phyloP scores from a whole-genome alignment of 2,888 invertebrate genomes.

The Chorisops tibialis region DNA sequence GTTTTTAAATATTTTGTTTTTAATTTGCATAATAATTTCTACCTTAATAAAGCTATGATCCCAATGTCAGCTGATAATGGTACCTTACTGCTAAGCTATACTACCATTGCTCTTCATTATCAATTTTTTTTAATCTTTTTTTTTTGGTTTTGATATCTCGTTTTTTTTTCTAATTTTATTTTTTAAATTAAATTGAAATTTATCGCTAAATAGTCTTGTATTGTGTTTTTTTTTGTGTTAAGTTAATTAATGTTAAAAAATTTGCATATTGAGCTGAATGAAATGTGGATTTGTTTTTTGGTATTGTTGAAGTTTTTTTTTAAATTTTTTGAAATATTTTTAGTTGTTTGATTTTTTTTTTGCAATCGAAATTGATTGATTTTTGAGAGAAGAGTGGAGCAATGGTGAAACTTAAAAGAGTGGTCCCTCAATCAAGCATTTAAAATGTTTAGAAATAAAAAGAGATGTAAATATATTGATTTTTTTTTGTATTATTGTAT shows the following conservation, averaged over 20 bases:
- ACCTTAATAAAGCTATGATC: slow-evolving; percentile 66
- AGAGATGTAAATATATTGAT: slow-evolving; percentile 35
- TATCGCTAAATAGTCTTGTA: background rate
- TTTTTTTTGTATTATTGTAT: background rate
- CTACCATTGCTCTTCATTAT: slow-evolving; percentile 53
- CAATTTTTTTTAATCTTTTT: background rate
- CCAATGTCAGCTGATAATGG: slow-evolving; percentile 58
- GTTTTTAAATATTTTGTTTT: slow-evolving; percentile 8
- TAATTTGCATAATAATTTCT: slow-evolving; percentile 27
- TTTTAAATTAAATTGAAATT: background rate
- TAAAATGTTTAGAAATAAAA: slow-evolving; percentile 41
- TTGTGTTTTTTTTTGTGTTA: background rate
- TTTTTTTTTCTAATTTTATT: background rate
- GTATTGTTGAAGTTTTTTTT: background rate
- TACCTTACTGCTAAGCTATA: slow-evolving; percentile 54
- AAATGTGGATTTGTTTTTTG: background rate
- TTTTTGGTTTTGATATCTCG: background rate
- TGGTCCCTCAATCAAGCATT: slow-evolving; percentile 55
- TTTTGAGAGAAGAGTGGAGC: slow-evolving; percentile 39
- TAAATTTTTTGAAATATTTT: background rate
- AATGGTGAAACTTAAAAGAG: slow-evolving; percentile 54
- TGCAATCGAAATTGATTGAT: background rate
- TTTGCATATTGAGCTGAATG: background rate
- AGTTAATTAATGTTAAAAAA: too few species aligned
- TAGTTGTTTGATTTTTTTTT: background rate